Base-by-base conservation (phyloP, 2,113 vertebrate genomes). In the Perca schrenkii region DNA sequence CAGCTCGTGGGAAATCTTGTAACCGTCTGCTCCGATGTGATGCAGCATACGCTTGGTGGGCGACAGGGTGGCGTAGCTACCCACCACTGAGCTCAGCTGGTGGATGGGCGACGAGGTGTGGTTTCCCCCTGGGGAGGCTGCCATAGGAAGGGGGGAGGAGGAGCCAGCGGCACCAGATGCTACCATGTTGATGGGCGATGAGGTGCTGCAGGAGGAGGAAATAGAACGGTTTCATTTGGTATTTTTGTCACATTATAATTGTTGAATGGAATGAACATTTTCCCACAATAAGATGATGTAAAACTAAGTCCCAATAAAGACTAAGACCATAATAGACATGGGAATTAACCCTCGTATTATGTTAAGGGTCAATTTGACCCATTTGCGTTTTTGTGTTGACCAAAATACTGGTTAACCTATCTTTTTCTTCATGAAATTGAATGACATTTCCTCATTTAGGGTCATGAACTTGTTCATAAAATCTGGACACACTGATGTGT, bases 1-100 rank as follows among this genome's bases (percentile, higher is more conserved):
- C 36, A 99, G 96, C 93, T 99, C 97, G 88, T 98, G 98, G 82
- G 97, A 97, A 85, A 98, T 97, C 95, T 99, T 99, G 94, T 98
- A 99, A 87, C 94, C 96, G 80, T 99, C 97, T 8, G 95, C 93
- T 74, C 92, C 91, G 1, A 93, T 90, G 90, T 94, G 93, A 93
- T 98, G 98, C 84, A 97, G 95, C 95, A 99, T 96, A 86, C 98
- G 96, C 93, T 99, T 99, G 91, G 96, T 97, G 83, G 98, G 98
- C 49, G 98, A 99, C 88, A 99, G 95, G 28, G 98, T 99, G 90
- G 98, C 98, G 86, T 99, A 99, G 94, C 96, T 97, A 91, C 97
- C 97, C 89, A 99, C 97, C 31, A 92, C 95, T 28, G 97, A 97
- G 96, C 97, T 98, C 86, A 98, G 95, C 95, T 98, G 97, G 94